Base-by-base conservation (phyloP, 2,888 invertebrate species). In the Lacanobia oleracea region DNA sequence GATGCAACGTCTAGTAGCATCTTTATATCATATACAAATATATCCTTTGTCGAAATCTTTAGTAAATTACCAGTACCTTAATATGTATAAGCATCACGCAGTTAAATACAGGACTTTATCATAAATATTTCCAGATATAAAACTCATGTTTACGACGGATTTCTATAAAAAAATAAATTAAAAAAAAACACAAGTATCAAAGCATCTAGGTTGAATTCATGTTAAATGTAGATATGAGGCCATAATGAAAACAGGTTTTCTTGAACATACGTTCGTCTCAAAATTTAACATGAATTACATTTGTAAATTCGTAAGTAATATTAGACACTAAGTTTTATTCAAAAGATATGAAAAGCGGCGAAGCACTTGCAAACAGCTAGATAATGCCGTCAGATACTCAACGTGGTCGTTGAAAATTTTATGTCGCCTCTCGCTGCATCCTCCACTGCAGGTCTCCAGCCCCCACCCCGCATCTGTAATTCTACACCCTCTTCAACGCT, bases 391-490 rank as follows among this genome's bases (percentile, higher is more conserved):
- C 93, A 92, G 93, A 94, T 93, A 92, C 93, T 93, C 93, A 88
- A 90, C 90, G 90, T 90, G 91, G 91, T 94, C 93, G 93, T 94
- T 95, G 95, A 94, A 94, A 94, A 93, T 95, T 94, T 95, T 93
- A 95, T 95, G 93, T 94, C 94, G 91, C 93, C 89, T 93, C 93
- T 90, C 92, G 89, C 91, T 92, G 93, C 94, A 93, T 92, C 90
- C 92, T 90, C 90, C 89, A 87, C 90, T 93, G 92, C 92, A 91
- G 59, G 33, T 56, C 56, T 56, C 56, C 57, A 37, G 84, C 88
- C 87, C 88, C 84, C 87, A 65, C 84, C 84, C 86, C 87, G 87
- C 86, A 86, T 88, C 88, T 90, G 90, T 90, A 89, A 91, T 90
- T 91, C 89, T 86, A 85, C 87, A 86, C 87, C 88, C 89, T 87